phyloP scores from a whole-genome alignment of 1,140 invertebrate genomes.

The Apis mellifera region Amel_HAv3.1 CM009933.2:5003501-5004000 shows the following conservation, averaged over 20 bases:
- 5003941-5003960: too few relatives aligned
- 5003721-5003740: not conserved
- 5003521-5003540: too few relatives aligned
- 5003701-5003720: not conserved
- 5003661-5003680: not conserved
- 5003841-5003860: constrained; percentile 1
- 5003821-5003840: not conserved
- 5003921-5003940: too few relatives aligned
- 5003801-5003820: not conserved
- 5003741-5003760: not conserved
- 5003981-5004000: too few relatives aligned
- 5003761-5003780: not conserved
- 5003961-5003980: too few relatives aligned
- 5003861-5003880: not conserved
- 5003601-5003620: too few relatives aligned
- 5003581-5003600: too few relatives aligned
- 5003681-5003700: not conserved
- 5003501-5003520: too few relatives aligned
- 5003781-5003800: not conserved
- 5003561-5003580: too few relatives aligned
- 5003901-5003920: too few relatives aligned
- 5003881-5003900: not conserved
- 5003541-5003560: too few relatives aligned
- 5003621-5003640: not conserved
- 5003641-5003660: not conserved